Evolutionary conservation across 2,797 vertebrate species (phyloP).

Genomic region (Chelidonichthys spinosus): DNA sequence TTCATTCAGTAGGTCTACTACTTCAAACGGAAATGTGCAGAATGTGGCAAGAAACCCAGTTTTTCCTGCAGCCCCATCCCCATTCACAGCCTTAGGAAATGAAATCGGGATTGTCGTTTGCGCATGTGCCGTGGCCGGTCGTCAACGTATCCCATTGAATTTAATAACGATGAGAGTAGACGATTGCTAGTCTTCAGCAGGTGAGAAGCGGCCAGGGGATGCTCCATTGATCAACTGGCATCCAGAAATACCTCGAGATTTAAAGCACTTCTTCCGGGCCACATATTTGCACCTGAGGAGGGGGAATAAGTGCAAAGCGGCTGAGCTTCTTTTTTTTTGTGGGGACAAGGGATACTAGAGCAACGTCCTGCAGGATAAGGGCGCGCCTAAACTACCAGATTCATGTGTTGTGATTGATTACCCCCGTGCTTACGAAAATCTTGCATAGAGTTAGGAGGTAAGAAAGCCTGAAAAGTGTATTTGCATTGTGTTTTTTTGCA

Average conservation of each 20-base stretch:
- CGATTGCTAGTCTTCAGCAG: slow-evolving; percentile 68
- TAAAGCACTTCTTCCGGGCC: slow-evolving; percentile 63
- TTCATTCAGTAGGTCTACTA: not conserved
- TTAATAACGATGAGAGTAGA: slow-evolving; percentile 75
- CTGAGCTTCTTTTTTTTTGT: slow-evolving; percentile 42
- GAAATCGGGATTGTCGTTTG: slow-evolving; percentile 54
- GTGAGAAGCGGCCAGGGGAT: slow-evolving; percentile 70
- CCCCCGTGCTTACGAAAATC: slow-evolving; percentile 70
- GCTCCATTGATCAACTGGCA: slow-evolving; percentile 43
- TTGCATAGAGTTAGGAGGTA: slow-evolving; percentile 82
- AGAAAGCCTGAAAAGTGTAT: slow-evolving; percentile 38
- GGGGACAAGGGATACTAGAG: slow-evolving; percentile 73
- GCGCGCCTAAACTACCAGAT: slow-evolving; percentile 81
- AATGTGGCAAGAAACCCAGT: not conserved
- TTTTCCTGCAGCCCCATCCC: slow-evolving; percentile 40
- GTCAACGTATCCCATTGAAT: slow-evolving; percentile 66
- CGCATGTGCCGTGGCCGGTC: slow-evolving; percentile 78
- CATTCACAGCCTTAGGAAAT: slow-evolving; percentile 51
- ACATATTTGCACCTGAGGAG: slow-evolving; percentile 63
- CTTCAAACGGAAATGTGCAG: not conserved
- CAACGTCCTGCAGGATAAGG: slow-evolving; percentile 81
- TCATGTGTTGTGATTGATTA: slow-evolving; percentile 84
- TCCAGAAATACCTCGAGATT: slow-evolving; percentile 39
- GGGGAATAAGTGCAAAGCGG: slow-evolving; percentile 36
- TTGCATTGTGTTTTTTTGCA: slow-evolving; percentile 45